Conservation (phyloP, 2,888 invertebrate species). For the Crepidodera aurea region DNA sequence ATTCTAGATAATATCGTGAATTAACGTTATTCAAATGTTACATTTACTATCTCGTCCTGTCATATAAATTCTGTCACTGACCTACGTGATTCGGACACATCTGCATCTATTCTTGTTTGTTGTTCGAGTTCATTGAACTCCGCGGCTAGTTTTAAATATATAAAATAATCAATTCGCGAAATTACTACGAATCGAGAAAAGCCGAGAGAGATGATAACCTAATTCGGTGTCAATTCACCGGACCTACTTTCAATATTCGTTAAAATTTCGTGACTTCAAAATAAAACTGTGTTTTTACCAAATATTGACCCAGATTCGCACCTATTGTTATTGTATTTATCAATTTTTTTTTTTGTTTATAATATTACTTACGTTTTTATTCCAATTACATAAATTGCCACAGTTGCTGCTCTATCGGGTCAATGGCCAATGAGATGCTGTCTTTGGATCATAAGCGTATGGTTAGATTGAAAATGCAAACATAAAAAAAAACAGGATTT, state of each 20-base stretch:
- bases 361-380: too few species aligned
- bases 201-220: constrained; percentile 52
- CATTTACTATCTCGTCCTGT: constrained; percentile 39
- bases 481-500: too few species aligned
- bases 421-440: too few species aligned
- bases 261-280: constrained; percentile 40
- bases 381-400: too few species aligned
- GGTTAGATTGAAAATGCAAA: too few species aligned
- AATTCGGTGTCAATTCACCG: constrained; percentile 50
- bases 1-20: too few species aligned
- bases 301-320: constrained; percentile 44
- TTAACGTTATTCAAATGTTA: too few species aligned
- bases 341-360: too few species aligned
- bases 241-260: constrained; percentile 38
- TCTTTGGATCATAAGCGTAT: too few species aligned
- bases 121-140: constrained; percentile 38
- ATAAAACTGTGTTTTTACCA: constrained; percentile 23
- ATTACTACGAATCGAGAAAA: constrained; percentile 44
- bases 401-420: too few species aligned
- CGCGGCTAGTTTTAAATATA: constrained; percentile 39
- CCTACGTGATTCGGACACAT: constrained; percentile 17
- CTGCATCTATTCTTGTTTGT: constrained; percentile 27
- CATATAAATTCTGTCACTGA: constrained; percentile 39
- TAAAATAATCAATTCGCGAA: constrained; percentile 48
- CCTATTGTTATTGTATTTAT: not conserved